phyloP scores from a whole-genome alignment of 2,888 invertebrate species.

The Limnephilus rhombicus region DNA sequence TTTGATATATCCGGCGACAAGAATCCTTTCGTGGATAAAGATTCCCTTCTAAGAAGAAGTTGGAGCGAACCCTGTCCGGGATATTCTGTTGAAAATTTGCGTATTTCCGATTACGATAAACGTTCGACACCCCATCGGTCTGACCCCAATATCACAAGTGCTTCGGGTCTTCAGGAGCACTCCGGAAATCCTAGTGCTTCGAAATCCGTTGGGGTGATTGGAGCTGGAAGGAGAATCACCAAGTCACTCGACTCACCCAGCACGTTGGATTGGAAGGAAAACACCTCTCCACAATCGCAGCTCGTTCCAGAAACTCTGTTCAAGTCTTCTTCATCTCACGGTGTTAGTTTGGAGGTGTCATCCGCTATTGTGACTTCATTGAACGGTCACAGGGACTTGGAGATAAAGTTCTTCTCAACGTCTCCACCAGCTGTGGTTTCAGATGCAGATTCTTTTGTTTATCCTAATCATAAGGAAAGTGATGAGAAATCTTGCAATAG shows the following conservation, averaged over 20 bases:
- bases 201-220: constrained; percentile 72
- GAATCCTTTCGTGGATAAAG: constrained; percentile 68
- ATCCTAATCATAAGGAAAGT: constrained; percentile 72
- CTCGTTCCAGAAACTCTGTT: constrained; percentile 65
- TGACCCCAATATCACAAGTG: constrained; percentile 72
- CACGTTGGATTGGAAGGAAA: constrained; percentile 67
- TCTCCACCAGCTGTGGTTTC: constrained; percentile 74
- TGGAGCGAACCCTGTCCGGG: constrained; percentile 81
- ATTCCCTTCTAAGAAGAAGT: constrained; percentile 77
- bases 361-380: constrained; percentile 88
- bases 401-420: constrained; percentile 87
- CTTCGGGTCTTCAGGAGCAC: constrained; percentile 72
- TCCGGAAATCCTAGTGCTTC: constrained; percentile 70
- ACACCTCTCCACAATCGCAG: constrained; percentile 67
- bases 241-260: constrained; percentile 51
- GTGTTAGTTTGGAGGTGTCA: constrained; percentile 82
- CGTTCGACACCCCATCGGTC: constrained; percentile 72
- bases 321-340: constrained; percentile 67
- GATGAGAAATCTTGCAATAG: constrained; percentile 49
- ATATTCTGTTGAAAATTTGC: constrained; percentile 72
- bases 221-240: constrained; percentile 69
- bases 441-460: constrained; percentile 75
- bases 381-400: constrained; percentile 87
- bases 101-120: constrained; percentile 70
- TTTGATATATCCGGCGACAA: constrained; percentile 67